Base-by-base conservation (phyloP, 2,888 invertebrate genomes). In the Aporophyla lueneburgensis region DNA sequence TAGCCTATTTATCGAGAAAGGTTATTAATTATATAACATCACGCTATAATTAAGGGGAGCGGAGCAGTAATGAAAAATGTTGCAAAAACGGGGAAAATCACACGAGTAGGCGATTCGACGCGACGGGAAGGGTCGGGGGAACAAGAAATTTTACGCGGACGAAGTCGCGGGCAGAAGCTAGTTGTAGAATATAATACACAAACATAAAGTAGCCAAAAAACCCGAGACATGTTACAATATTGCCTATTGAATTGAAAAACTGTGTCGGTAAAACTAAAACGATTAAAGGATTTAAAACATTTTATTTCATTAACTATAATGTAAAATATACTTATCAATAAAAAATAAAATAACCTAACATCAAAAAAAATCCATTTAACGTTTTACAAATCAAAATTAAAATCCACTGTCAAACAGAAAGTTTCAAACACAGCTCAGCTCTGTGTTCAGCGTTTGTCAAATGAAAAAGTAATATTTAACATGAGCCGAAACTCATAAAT, bases 401-500 rank as follows among this genome's bases (percentile, higher is more conserved):
- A 73, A 53, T 63, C 43, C 40, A 33, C 7, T 49, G 62, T 54
- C 27, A 58, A 66, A 66, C 54, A 56, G 61, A 71, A 73, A 54
- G 40, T 73, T 59, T 27, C 49, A 68, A 76, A 80, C 70, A 71
- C 46, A 49, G 54, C 21, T 24, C 63, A 66, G 61, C 43, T n/a
- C 56, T 67, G 69, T 63, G 61, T 33, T n/a, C 56, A 69, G 69
- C 61, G 69, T 79, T 79, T 84, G 75, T 77, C 79, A 80, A 82
- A 85, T 84, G 67, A 79, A 86, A 87, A 86, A 80, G 88, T 87
- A 80, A 85, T 87, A 87, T 81, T 77, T 78, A 80, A 85, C 84
- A 68, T 69, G 72, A 80, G 68, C 72, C 40, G 71, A 84, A 86
- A 85, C 83, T 84, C 87, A 81, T 88, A 88, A 81, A 89, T 81